Percentiles rank a stretch among this genome's conserved stretches.
Conservation (phyloP, 2,888 invertebrate species). For the Nemurella pictetii region DNA sequence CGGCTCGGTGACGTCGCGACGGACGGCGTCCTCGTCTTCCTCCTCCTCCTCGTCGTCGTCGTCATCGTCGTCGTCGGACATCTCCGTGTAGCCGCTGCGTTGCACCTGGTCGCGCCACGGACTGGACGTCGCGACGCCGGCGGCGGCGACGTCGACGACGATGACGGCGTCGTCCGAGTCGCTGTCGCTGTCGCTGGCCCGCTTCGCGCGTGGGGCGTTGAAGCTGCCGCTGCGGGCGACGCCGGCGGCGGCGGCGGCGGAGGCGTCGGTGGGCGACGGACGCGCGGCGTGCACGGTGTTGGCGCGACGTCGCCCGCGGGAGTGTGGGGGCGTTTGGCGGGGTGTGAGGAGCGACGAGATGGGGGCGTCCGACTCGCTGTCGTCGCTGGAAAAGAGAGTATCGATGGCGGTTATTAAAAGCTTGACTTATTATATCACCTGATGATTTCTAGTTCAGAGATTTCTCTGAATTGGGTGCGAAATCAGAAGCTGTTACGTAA, state of each 20-base stretch:
- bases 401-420: no score
- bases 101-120: background rate
- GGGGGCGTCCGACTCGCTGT: conserved; percentile 49
- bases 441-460: no score
- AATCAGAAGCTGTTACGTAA: no score
- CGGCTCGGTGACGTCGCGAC: background rate
- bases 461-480: no score
- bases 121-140: conserved; percentile 45
- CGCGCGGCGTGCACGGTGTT: conserved; percentile 57
- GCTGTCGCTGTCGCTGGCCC: conserved; percentile 19
- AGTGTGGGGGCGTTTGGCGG: background rate
- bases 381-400: conserved; percentile 43
- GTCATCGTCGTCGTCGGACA: conserved; percentile 26
- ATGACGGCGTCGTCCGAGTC: conserved; percentile 25
- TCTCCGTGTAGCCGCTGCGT: conserved; percentile 18
- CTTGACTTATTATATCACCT: no score
- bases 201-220: conserved; percentile 30
- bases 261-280: conserved; percentile 35
- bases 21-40: conserved; percentile 41
- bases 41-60: conserved; percentile 41
- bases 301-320: conserved; percentile 51
- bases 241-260: conserved; percentile 10
- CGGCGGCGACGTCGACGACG: conserved; percentile 47
- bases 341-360: conserved; percentile 45
- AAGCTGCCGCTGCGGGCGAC: conserved; percentile 20